Evolutionary conservation across 2,797 vertebrate species (phyloP), one percentile per base, ranked within the genome.

Genomic region (Pteronotus mesoamericanus): DNA sequence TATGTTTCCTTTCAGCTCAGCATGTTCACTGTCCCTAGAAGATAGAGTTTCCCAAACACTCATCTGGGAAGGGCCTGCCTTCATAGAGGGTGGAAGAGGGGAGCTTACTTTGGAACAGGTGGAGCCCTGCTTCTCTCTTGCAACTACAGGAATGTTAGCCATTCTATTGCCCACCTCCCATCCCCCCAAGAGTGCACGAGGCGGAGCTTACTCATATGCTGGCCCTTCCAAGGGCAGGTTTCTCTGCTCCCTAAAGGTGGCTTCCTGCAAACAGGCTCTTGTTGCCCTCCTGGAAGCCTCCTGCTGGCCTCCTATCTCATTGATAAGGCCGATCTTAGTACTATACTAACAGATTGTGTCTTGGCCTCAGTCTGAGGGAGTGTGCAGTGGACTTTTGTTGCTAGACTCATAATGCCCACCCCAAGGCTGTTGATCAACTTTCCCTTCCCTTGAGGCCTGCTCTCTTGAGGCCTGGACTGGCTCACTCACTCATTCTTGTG

Each of bases 141-240:
- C 7, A 42, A 1, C 34, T 82, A 3, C 11, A 3, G 4, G 46
- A 24, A 29, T 46, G 6, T 46, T 48, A n/a, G 24, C 3, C 9
- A 42, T 68, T 68, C 19, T 37, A 11, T 22, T 3, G 18, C 42
- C 71, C 26, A 29, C 42, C 19, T 64, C 21, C 2, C 15, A n/a
- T 29, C 24, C 12, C 19, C 44, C 2, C n/a, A n/a, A n/a, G n/a
- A n/a, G n/a, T n/a, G n/a, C n/a, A 0, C 1, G n/a, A 22, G 32
- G 22, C 14, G 1, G 26, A n/a, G 1, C 19, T 79, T 37, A 42
- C 14, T 72, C 15, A 12, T 10, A 9, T 32, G 22, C 12, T 75
- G 29, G 18, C 72, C 59, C 34, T 39, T 82, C 24, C 51, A 6
- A 82, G 34, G 8, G 0, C 2, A 46, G 44, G 7, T n/a, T 82